Base-by-base conservation (phyloP, 2,888 invertebrate species). In the Standfussiana lucernea region DNA sequence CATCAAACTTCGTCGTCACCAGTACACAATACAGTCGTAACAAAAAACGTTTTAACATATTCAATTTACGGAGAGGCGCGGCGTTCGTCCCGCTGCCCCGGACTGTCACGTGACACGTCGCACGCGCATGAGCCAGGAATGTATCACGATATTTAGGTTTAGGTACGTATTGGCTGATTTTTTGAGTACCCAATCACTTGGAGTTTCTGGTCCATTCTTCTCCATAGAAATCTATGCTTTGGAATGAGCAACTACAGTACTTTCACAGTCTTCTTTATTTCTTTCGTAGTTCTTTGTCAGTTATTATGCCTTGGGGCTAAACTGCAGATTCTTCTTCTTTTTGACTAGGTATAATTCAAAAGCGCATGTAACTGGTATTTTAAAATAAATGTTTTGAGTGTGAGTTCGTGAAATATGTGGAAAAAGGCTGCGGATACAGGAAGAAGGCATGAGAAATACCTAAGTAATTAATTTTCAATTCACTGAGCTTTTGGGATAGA, bases 31-130 rank as follows among this genome's bases (percentile, higher is more conserved):
- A 92, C 92, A 61, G 71, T 72, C 74, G 87, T 84, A 81, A 91
- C 90, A 94, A 94, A 94, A 94, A 94, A 91, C 85, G 75, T 82
- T 91, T 94, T 94, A 92, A 89, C 94, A 94, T 94, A 94, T 93
- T 93, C 93, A 93, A 94, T 93, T 92, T 93, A 90, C 90, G 76
- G 77, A 85, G 88, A 88, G 86, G 87, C 80, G 86, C 86, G 88
- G 85, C 87, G 88, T 88, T 90, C 91, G 91, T 90, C 90, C 90
- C 88, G 85, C 81, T 87, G 91, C 88, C 92, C 79, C 82, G 88
- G 42, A 82, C 59, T 77, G 76, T 65, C 82, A 77, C 77, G 61
- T 45, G 81, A 72, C 79, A 81, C 79, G 61, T 1, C 83, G 79
- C 82, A 83, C 69, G 77, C 78, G 82, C 81, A 66, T 53, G 47